Conservation (phyloP, 2,888 invertebrate species). For the Philereme transversata region DNA sequence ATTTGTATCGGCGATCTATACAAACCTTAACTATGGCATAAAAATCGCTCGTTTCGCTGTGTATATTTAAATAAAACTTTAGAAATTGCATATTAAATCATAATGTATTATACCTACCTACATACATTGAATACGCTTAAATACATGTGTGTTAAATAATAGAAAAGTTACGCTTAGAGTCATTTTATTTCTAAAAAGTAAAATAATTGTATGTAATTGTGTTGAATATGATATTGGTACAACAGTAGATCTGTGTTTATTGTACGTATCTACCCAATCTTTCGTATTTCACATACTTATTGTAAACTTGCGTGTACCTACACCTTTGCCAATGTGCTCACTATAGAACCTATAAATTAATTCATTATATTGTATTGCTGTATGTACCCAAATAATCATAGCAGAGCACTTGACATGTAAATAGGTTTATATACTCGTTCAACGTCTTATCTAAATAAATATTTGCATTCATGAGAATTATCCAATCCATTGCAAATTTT, state of each 20-base stretch:
- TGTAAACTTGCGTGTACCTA: conserved; percentile 51
- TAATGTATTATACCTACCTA: conserved; percentile 56
- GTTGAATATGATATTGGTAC: conserved; percentile 77
- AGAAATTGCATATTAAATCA: conserved; percentile 50
- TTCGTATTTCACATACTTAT: conserved; percentile 62
- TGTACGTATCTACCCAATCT: conserved; percentile 65
- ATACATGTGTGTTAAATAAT: conserved; percentile 77
- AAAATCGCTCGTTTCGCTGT: conserved; percentile 37
- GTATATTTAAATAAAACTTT: conserved; percentile 48
- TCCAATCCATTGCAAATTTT: conserved; percentile 30
- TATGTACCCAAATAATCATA: conserved; percentile 37
- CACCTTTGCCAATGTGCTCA: conserved; percentile 51
- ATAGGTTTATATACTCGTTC: conserved; percentile 63
- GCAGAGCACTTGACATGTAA: conserved; percentile 43
- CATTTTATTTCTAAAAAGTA: conserved; percentile 70
- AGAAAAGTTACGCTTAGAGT: conserved; percentile 80
- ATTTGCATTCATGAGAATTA: conserved; percentile 27
- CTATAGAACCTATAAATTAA: conserved; percentile 46
- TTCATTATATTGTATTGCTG: conserved; percentile 39
- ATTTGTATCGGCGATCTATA: conserved; percentile 61
- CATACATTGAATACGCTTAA: conserved; percentile 73
- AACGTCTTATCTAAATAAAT: conserved; percentile 56
- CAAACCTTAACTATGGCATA: conserved; percentile 35
- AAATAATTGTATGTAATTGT: conserved; percentile 77
- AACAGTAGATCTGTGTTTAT: conserved; percentile 80